Conservation (phyloP, 1,140 invertebrate species). For the Telenomus remus region DNA sequence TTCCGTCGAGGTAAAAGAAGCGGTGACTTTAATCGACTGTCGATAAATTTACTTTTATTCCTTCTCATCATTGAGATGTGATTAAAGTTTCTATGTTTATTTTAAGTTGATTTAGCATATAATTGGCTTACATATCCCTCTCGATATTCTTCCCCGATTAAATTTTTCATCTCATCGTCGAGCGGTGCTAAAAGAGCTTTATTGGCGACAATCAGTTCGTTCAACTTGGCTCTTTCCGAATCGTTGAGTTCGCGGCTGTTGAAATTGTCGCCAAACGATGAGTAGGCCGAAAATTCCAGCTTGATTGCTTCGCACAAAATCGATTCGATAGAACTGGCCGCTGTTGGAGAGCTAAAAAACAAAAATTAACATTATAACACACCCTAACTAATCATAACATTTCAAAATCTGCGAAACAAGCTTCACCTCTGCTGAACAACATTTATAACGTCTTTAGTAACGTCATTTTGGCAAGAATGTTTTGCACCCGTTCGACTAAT, state of each 20-base stretch:
- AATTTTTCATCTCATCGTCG: slow-evolving; percentile 85
- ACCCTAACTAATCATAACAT: neutral
- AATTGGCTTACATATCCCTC: slow-evolving; percentile 74
- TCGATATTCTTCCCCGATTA: slow-evolving; percentile 78
- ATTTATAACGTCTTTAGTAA: slow-evolving; percentile 79
- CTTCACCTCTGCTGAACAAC: slow-evolving; percentile 78
- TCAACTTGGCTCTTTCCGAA: slow-evolving; percentile 86
- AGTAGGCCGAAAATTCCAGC: slow-evolving; percentile 85
- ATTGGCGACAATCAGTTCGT: slow-evolving; percentile 89
- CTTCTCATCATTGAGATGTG: too few species aligned
- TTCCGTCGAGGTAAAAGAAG: too few species aligned
- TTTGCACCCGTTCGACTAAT: slow-evolving; percentile 26
- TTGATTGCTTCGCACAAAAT: slow-evolving; percentile 89
- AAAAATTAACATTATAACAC: neutral
- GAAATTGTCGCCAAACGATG: slow-evolving; percentile 76
- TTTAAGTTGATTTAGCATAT: too few species aligned
- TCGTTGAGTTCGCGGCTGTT: slow-evolving; percentile 85
- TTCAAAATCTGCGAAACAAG: neutral
- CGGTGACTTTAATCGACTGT: too few species aligned
- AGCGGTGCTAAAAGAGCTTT: slow-evolving; percentile 87
- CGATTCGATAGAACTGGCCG: slow-evolving; percentile 83
- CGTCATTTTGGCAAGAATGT: slow-evolving; percentile 66
- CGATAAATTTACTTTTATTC: too few species aligned
- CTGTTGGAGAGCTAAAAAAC: slow-evolving; percentile 68
- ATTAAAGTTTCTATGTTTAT: too few species aligned